These are phyloP conservation scores for Gymnoscelis rufifasciata DNA, from an alignment of 2,888 invertebrate species.

Conservation along the genomic window DNA sequence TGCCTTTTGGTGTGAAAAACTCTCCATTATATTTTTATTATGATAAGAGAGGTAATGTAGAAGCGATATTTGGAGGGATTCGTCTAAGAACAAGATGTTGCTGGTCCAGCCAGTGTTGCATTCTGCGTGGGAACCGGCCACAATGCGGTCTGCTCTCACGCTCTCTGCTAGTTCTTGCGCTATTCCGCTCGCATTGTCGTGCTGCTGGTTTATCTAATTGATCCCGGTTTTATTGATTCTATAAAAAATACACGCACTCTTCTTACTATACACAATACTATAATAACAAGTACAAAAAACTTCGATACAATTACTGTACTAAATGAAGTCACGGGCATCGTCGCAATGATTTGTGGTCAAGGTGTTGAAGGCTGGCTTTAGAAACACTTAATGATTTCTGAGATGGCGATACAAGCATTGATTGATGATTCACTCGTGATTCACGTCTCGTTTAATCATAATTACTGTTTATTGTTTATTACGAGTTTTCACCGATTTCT, in stretches of 20 bases:
- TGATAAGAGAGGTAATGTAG: not conserved
- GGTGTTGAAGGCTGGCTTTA: constrained; percentile 23
- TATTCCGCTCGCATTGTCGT: constrained; percentile 47
- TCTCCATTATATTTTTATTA: not conserved
- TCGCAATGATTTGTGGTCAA: constrained; percentile 10
- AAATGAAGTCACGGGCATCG: too few species aligned
- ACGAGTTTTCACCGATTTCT: constrained; percentile 33
- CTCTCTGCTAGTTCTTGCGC: constrained; percentile 68
- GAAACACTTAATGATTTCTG: constrained; percentile 33
- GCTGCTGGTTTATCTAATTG: constrained; percentile 39
- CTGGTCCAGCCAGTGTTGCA: constrained; percentile 55
- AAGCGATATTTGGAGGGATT: not conserved
- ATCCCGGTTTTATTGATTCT: constrained; percentile 33
- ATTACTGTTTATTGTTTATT: too few species aligned
- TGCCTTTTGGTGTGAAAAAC: not conserved
- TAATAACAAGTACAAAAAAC: not conserved
- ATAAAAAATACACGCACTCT: constrained; percentile 13
- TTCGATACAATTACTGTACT: too few species aligned
- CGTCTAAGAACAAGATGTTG: constrained; percentile 11
- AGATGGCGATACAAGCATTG: constrained; percentile 33
- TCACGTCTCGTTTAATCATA: constrained; percentile 31
- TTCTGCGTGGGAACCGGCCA: constrained; percentile 66
- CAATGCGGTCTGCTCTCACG: constrained; percentile 64
- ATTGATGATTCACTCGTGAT: constrained; percentile 46
- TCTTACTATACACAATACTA: not conserved